phyloP scores from a whole-genome alignment of 2,888 invertebrate species.

The Pyrrhosoma nymphula region DNA sequence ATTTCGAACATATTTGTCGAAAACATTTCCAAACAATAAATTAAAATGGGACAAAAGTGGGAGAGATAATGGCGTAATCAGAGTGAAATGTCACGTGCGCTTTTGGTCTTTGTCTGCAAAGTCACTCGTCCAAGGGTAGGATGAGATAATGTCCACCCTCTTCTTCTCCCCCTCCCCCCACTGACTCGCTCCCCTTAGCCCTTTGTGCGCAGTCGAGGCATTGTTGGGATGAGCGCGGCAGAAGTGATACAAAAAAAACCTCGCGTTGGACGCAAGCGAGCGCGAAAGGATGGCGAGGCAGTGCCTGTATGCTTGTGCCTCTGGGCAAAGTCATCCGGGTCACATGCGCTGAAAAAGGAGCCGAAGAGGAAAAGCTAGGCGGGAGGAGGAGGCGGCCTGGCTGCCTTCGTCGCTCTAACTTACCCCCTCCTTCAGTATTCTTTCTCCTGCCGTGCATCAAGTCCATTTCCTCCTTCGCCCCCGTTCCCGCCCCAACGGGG shows the following conservation, averaged over 20 bases:
- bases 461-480: background rate
- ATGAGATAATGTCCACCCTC: background rate
- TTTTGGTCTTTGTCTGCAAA: background rate
- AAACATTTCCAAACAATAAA: background rate
- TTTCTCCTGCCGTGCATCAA: background rate
- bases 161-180: background rate
- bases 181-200: background rate
- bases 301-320: background rate
- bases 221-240: background rate
- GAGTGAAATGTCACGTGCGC: background rate
- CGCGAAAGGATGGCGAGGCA: background rate
- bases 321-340: slow-evolving; percentile 32
- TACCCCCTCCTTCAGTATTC: background rate
- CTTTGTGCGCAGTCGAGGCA: background rate
- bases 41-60: background rate
- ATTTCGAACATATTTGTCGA: background rate
- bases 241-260: background rate
- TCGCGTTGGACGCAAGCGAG: background rate
- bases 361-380: background rate
- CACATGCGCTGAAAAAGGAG: slow-evolving; percentile 20
- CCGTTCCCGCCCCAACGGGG: background rate
- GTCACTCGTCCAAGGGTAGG: background rate
- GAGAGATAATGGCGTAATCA: background rate
- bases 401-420: background rate
- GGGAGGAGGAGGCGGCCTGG: background rate